Evolutionary conservation across 2,797 vertebrate species (phyloP).

Genomic region (Malurus leucopterus): DNA sequence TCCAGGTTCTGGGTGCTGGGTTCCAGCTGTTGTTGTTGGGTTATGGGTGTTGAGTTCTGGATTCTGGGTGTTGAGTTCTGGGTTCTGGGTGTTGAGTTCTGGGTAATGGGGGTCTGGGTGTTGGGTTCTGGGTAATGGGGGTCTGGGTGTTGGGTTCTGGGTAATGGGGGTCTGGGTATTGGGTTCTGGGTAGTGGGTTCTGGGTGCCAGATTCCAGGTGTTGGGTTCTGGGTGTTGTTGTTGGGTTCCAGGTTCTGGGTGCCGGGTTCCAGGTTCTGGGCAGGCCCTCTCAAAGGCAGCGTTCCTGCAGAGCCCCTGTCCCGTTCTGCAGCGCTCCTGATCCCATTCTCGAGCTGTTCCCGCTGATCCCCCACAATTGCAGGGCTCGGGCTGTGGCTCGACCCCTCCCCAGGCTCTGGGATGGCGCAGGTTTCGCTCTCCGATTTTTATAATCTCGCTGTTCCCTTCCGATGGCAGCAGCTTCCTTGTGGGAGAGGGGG

Average conservation of each 20-base stretch:
- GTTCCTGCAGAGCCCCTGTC: background rate
- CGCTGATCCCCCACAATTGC: background rate
- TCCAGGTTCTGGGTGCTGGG: no score
- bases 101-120: no score
- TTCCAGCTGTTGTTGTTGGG: no score
- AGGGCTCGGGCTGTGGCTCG: background rate
- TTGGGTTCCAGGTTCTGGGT: background rate
- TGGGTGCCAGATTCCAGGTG: background rate
- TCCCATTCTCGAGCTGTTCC: background rate
- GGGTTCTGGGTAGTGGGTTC: no score
- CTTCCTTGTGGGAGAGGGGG: conserved; percentile 44
- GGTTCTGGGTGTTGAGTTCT: no score
- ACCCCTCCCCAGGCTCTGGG: background rate
- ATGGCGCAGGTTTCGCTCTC: background rate
- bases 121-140: no score
- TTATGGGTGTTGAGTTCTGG: no score
- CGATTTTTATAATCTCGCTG: background rate
- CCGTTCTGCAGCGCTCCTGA: background rate
- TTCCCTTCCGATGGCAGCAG: background rate
- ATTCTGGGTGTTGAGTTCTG: no score
- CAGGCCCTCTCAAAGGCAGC: background rate
- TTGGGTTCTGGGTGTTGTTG: background rate
- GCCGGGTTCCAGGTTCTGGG: background rate
- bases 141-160: no score
- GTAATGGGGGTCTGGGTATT: no score